phyloP scores from a whole-genome alignment of 2,797 vertebrate genomes.

The Lates japonicus region DNA sequence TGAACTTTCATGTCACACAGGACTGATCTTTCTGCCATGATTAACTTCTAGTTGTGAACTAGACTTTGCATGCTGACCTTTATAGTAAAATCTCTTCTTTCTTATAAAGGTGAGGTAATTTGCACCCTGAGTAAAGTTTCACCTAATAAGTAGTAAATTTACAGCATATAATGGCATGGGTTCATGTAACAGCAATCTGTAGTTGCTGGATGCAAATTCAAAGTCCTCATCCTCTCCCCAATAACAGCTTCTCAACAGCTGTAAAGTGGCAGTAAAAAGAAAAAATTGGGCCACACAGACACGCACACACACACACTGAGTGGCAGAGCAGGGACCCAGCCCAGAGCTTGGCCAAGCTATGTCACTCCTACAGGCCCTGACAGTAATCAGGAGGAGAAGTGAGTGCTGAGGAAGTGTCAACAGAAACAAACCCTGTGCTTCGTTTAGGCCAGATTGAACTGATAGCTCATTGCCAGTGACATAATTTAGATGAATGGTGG shows the following conservation, averaged over 20 bases:
- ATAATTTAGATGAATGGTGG: constrained; percentile 93
- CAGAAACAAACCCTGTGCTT: constrained; percentile 78
- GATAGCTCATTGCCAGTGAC: constrained; percentile 88
- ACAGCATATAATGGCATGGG: constrained; percentile 22
- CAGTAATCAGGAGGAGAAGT: constrained; percentile 77
- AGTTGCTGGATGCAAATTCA: constrained; percentile 43
- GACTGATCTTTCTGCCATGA: constrained; percentile 23
- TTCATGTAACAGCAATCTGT: constrained; percentile 27
- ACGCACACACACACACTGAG: constrained; percentile 24
- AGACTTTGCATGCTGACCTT: constrained; percentile 37
- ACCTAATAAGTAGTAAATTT: constrained; percentile 38
- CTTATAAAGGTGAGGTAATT: constrained; percentile 31
- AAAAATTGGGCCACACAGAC: constrained; percentile 51
- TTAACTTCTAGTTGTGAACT: constrained; percentile 28
- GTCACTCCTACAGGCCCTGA: constrained; percentile 68
- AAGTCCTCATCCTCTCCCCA: constrained; percentile 23
- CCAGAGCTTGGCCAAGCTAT: constrained; percentile 38
- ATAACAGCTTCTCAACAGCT: constrained; percentile 56
- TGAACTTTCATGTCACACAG: constrained; percentile 25
- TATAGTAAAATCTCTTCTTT: constrained; percentile 42
- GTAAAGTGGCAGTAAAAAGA: constrained; percentile 53
- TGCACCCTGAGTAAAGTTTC: constrained; percentile 53
- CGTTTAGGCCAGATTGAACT: constrained; percentile 86
- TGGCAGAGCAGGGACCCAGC: constrained; percentile 23
- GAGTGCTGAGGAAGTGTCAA: constrained; percentile 81